A percentile compares a stretch with the other conserved stretches of the same genome.
These are phyloP conservation scores for Fundulus diaphanus DNA, from an alignment of 2,797 vertebrate genomes.

Conservation along the genomic window DNA sequence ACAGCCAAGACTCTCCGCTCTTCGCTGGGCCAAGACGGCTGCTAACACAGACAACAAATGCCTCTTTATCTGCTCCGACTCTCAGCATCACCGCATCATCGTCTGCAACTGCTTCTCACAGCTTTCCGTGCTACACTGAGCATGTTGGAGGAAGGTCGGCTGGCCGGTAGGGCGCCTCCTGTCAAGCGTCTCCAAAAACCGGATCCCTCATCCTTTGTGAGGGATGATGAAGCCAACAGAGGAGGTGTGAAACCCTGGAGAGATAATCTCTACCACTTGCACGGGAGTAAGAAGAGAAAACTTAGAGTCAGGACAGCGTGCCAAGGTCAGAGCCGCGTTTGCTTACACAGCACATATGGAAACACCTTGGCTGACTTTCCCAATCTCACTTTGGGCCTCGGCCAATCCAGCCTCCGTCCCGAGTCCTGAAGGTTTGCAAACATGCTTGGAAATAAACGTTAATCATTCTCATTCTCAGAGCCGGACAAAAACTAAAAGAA, in stretches of 20 bases:
- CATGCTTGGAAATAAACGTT: slow-evolving; percentile 8
- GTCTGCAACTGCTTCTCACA: slow-evolving; percentile 34
- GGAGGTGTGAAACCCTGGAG: slow-evolving; percentile 46
- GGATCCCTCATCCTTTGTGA: slow-evolving; percentile 35
- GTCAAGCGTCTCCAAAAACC: slow-evolving; percentile 41
- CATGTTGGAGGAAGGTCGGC: slow-evolving; percentile 48
- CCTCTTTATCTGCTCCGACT: slow-evolving; percentile 44
- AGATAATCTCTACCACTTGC: slow-evolving; percentile 21
- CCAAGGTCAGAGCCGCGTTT: slow-evolving; percentile 60
- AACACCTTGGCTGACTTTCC: slow-evolving; percentile 53
- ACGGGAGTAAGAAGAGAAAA: background rate
- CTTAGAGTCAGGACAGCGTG: slow-evolving; percentile 29
- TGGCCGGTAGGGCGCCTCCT: slow-evolving; percentile 33
- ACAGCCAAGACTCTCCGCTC: slow-evolving; percentile 21
- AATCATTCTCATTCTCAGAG: background rate
- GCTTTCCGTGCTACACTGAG: slow-evolving; percentile 23
- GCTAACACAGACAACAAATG: slow-evolving; percentile 26
- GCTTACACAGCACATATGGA: slow-evolving; percentile 63
- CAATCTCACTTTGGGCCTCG: slow-evolving; percentile 37
- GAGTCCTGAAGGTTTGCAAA: slow-evolving; percentile 41
- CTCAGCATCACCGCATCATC: slow-evolving; percentile 39
- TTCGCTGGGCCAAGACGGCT: slow-evolving; percentile 27
- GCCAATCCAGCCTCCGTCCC: slow-evolving; percentile 42
- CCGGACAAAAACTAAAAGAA: slow-evolving; percentile 14
- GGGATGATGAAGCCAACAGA: slow-evolving; percentile 30